Base-by-base conservation (phyloP, 2,113 vertebrate species). In the Hepsetus odoe region DNA sequence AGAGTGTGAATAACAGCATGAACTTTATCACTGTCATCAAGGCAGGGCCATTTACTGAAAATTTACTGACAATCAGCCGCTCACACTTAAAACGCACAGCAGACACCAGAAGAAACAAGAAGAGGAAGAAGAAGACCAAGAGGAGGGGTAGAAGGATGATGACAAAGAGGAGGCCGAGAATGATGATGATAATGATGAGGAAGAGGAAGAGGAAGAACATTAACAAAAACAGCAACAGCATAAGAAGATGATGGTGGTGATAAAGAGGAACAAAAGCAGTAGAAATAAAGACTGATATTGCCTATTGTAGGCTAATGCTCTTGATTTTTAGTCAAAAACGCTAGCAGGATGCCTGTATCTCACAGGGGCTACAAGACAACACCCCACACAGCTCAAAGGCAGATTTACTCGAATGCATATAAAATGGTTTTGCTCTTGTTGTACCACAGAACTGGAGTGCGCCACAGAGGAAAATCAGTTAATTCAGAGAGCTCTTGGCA, bases 1-100 rank as follows among this genome's bases (percentile, higher is more conserved):
- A 85, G 82, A 83, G 44, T 76, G 82, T 83, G 44, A 64, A 28
- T 76, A 67, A 67, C 35, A 69, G 33, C 53, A 59, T 12, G 38
- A 69, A 77, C 24, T 44, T 33, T 30, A 49, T 55, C 28, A 65
- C 33, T 11, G 20, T 20, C 33, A 3, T 33, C 51, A 55, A 67
- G 64, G 16, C 5, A 55, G 61, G 22, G 7, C 12, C 74, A 75
- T 64, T 53, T 64, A 55, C 49, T 28, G 33, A 33, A 1, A 18
- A 20, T 33, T 66, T 20, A 26, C 13, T 24, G 69, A 26, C 33
- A 66, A 30, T 42, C 46, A 66, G 32, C 30, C n/a, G 28, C 38
- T 40, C 6, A 28, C 11, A 35, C n/a, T 38, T 12, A 42, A 85
- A 90, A 88, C 86, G 83, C 83, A 83, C 80, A 79, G 77, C 22